Base-by-base conservation (phyloP, 2,113 vertebrate species). In the Dermatemys mawii region DNA sequence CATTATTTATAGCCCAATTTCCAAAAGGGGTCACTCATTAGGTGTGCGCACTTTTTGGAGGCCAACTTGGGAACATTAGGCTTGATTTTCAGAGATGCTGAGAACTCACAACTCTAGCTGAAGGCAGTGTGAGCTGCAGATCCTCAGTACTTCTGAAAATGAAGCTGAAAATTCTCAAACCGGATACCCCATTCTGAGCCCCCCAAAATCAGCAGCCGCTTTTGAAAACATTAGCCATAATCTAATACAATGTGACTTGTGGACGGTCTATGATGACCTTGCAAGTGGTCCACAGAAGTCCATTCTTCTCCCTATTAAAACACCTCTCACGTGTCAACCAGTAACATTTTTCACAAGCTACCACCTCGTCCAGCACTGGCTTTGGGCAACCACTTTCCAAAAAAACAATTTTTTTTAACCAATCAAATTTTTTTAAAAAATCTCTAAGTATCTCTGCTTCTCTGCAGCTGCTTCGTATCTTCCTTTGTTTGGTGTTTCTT, bases 81-180 rank as follows among this genome's bases (percentile, higher is more conserved):
- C 3, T 41, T 83, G 49, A 55, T n/a, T 26, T 55, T 73, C 12
- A 63, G 26, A 63, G 1, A 1, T 22, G 51, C 24, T 81, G 51
- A 38, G 53, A 38, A 55, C 53, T 44, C 51, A 17, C 53, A 73
- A 54, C 11, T 41, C 73, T 21, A n/a, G 7, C 5, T 41, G 78
- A 41, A 90, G 73, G 10, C 70, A 79, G 50, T 8, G 2, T 16
- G 80, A 90, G 16, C 17, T 48, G 9, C 17, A 79, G 32, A 7
- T 12, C 81, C 51, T 38, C n/a, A 5, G 60, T n/a, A 17, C 79
- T 95, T 27, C 84, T 96, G 86, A 80, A 83, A 87, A 83, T 53
- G 7, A 32, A 1, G 0, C 63, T 0, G 83, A 8, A 44, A 83
- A 49, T 13, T 83, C n/a, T 22, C 41, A 46, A 32, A 3, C 2